Evolutionary conservation across 2,888 invertebrate genomes (phyloP), one percentile per base, ranked within the genome.

Genomic region (Bimastos eiseni): DNA sequence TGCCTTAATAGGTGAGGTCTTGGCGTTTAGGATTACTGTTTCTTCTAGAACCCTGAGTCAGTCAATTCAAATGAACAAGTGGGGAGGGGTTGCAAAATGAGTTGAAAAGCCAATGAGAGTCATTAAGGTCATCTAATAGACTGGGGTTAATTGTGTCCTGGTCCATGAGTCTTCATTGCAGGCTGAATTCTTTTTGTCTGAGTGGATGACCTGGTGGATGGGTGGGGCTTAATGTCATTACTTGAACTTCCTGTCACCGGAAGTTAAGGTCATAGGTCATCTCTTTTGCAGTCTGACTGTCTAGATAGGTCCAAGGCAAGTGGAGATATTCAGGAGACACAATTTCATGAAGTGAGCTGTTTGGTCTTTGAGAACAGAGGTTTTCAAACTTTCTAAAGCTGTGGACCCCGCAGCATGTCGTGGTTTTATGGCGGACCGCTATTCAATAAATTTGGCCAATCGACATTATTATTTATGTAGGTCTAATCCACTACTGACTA

Each of bases 221-320:
- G 6, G 11, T 3, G 44, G 49, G 49, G 49, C n/a, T 8, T 70
- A 70, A 70, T 70, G 70, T 70, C 70, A 70, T 70, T 36, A 86
- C 86, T 21, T 86, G 86, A 86, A 86, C 37, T 86, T 86, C 86
- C 86, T 36, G 86, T 86, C 86, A 86, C 37, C 36, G 37, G 34
- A 86, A 86, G 37, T 34, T 2, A 36, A 86, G 37, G 86, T 3
- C 37, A 86, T 21, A 86, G 86, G 86, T 86, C 86, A 86, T 30
- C 34, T 24, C 2, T 24, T 86, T 37, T 86, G 86, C 37, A n/a
- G 70, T 24, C n/a, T n/a, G 30, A 1, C 6, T 17, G 8, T n/a
- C 30, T n/a, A n/a, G 11, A 70, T 4, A 70, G 13, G 6, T 70
- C n/a, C n/a, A 70, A 49, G 70, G 70, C 30, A 30, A n/a, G 30